Conservation (phyloP, 1,140 invertebrate genomes). For the Cephus cinctus region DNA sequence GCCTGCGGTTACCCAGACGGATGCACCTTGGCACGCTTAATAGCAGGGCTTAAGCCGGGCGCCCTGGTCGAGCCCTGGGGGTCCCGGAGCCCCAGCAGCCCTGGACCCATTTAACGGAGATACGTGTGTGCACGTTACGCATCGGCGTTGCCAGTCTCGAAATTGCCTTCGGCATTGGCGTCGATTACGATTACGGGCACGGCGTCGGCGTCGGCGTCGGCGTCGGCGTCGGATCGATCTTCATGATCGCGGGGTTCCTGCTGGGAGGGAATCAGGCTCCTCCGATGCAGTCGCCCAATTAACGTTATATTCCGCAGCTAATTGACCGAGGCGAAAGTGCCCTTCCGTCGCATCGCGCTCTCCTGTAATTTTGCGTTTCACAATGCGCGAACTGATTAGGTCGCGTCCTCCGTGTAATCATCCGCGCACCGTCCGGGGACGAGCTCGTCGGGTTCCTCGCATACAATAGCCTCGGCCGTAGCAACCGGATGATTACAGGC, state of each 20-base stretch:
- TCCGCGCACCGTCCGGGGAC: conserved; percentile 19
- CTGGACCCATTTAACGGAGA: too few species aligned
- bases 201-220: too few species aligned
- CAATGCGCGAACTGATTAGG: conserved; percentile 43
- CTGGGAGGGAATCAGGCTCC: too few species aligned
- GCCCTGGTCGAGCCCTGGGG: too few species aligned
- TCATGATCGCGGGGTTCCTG: too few species aligned
- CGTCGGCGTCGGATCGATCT: too few species aligned
- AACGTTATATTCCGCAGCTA: background rate
- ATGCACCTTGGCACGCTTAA: conserved; percentile 41
- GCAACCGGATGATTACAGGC: conserved; percentile 46
- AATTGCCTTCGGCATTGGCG: too few species aligned
- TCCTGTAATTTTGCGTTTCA: conserved; percentile 41
- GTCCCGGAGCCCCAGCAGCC: too few species aligned
- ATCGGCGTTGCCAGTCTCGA: too few species aligned
- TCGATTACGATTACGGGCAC: too few species aligned
- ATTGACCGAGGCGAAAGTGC: background rate
- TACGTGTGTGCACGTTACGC: too few species aligned
- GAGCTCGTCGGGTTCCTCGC: conserved; percentile 9
- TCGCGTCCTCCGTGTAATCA: conserved; percentile 19
- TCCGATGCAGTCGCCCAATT: background rate
- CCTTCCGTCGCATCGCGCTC: conserved; percentile 9
- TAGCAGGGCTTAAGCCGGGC: conserved; percentile 33
- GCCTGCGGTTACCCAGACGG: conserved; percentile 41
- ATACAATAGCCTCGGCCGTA: conserved; percentile 39